Percentiles rank a stretch among this genome's conserved stretches.
Conservation (phyloP, 2,113 vertebrate genomes). For the Cavia porcellus region DNA sequence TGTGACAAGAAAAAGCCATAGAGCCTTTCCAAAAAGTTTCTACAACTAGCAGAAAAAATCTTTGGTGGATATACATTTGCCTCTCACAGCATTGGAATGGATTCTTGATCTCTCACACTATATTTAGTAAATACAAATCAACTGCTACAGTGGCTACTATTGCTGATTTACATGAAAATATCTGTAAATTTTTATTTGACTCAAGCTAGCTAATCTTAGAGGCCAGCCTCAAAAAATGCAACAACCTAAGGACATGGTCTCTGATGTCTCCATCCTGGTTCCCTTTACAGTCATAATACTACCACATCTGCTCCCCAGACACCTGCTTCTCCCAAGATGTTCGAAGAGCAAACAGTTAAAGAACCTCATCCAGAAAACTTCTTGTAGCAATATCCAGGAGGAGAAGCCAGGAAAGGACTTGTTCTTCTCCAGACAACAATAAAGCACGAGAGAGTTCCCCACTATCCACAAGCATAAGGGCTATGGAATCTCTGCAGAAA, state of each 20-base stretch:
- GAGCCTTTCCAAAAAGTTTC: neutral
- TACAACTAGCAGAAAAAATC: neutral
- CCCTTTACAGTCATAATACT: neutral
- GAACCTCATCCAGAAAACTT: neutral
- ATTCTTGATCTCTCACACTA: neutral
- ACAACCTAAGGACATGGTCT: neutral
- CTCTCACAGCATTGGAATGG: neutral
- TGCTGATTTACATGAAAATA: slow-evolving; percentile 40
- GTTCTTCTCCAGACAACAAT: neutral
- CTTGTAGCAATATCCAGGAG: neutral
- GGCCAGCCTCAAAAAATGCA: neutral
- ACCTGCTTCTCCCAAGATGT: neutral
- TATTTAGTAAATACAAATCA: neutral
- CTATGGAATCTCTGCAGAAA: neutral
- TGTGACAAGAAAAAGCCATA: neutral
- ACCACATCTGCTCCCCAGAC: neutral
- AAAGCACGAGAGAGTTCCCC: neutral
- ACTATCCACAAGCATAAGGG: neutral
- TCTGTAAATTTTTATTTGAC: neutral
- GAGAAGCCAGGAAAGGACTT: neutral
- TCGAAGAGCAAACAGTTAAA: neutral
- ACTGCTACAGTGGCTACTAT: neutral
- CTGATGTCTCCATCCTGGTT: neutral
- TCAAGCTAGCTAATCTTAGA: neutral
- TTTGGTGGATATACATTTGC: neutral